Base-by-base conservation (phyloP, 2,113 vertebrate genomes). In the Xiphophorus maculatus region DNA sequence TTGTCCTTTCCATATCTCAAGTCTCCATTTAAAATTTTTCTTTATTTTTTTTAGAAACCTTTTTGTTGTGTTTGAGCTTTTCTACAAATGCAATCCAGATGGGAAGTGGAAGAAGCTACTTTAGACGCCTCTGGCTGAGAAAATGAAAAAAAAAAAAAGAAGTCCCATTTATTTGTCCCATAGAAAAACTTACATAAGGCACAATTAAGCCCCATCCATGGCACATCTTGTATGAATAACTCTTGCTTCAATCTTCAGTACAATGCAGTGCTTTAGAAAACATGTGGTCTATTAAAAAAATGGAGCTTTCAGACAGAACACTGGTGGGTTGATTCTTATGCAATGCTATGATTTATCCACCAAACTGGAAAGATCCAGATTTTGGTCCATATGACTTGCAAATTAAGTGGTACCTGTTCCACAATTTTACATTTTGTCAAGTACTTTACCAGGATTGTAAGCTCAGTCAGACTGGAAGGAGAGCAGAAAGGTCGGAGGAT, bases 121-220 rank as follows among this genome's bases (percentile, higher is more conserved):
- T 60, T 29, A 3, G 32, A 66, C 28, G 48, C 73, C 73, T 74
- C 73, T 64, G 66, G 60, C 66, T 76, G 13, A 12, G 22, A 42
- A 76, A 73, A 68, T 27, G 19, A 35, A 62, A 42, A 72, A 63
- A 62, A 37, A 37, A 35, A 32, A 5, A 32, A 32, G 10, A 74
- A 80, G 67, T 42, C 28, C 35, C 71, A 54, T 79, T 58, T 69
- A 73, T 63, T 61, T 60, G 37, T 48, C 37, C 29, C 67, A 71
- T 66, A 62, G 51, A 71, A 66, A 66, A 66, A 11, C 35, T 66
- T 66, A 64, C n/a, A 33, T 54, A 64, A 80, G 62, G 48, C 67
- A 73, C 66, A 80, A 54, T 54, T 63, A 44, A 69, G 40, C 42
- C 27, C 25, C 32, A 35, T 73, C 3, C 19, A n/a, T 1, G 25